These are phyloP conservation scores for Clarias macrocephalus DNA, from an alignment of 2,113 vertebrate genomes.

Conservation along the genomic window DNA sequence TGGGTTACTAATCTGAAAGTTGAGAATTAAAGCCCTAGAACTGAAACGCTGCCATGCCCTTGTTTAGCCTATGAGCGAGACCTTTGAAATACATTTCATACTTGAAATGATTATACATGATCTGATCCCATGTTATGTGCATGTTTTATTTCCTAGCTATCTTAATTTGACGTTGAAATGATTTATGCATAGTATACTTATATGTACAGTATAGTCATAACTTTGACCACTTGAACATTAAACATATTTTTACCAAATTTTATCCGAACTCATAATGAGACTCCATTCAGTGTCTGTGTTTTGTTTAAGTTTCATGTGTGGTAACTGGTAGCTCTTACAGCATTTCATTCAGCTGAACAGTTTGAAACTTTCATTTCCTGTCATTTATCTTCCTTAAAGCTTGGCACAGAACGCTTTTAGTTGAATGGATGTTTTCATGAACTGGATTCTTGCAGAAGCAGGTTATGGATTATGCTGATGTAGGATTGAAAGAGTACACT, in stretches of 20 bases:
- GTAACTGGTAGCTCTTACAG: not conserved
- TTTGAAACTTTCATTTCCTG: not conserved
- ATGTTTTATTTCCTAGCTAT: not conserved
- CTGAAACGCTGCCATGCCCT: not conserved
- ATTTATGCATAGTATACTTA: not conserved
- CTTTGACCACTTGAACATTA: not conserved
- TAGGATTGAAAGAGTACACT: not conserved
- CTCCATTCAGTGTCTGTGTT: not conserved
- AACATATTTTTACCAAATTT: not conserved
- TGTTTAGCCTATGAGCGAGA: not conserved
- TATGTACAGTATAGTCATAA: not conserved
- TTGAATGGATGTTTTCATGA: not conserved
- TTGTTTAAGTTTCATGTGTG: not conserved
- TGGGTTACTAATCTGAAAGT: conserved; percentile 2
- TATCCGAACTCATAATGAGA: not conserved
- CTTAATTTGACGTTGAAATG: not conserved
- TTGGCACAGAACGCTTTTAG: not conserved
- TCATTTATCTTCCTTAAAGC: not conserved
- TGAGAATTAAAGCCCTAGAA: not conserved
- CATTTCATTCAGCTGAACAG: conserved; percentile 5
- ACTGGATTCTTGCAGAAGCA: not conserved
- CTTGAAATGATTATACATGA: not conserved
- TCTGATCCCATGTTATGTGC: not conserved
- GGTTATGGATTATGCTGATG: not conserved
- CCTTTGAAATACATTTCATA: not conserved